Percentiles rank a stretch among this genome's conserved stretches.
Evolutionary conservation across 2,113 vertebrate species (phyloP).

Genomic region (Ciconia stormi): DNA sequence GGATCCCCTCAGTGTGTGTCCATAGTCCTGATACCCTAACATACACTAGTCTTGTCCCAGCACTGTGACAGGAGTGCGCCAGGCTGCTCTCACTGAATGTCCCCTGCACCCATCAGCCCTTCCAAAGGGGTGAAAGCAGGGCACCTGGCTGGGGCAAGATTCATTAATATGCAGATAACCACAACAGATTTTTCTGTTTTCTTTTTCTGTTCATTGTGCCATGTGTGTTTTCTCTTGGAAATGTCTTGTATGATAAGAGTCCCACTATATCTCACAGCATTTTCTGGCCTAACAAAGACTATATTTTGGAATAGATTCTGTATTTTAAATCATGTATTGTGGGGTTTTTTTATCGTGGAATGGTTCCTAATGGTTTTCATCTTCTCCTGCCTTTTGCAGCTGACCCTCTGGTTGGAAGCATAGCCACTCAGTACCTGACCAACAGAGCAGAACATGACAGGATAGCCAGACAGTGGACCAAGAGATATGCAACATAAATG

Average conservation of each 20-base stretch:
- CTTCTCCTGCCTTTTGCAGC: conserved; percentile 71
- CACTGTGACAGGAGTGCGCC: neutral
- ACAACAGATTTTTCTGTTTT: neutral
- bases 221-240: neutral
- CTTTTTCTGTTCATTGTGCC: neutral
- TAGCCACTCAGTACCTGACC: conserved; percentile 95
- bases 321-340: neutral
- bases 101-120: neutral
- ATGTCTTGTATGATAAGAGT: neutral
- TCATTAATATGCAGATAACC: neutral
- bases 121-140: neutral
- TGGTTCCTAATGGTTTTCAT: neutral
- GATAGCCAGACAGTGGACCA: conserved; percentile 96
- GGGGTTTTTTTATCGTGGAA: neutral
- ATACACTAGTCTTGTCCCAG: neutral
- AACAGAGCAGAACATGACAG: conserved; percentile 96
- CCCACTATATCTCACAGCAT: neutral
- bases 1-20: neutral
- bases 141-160: neutral
- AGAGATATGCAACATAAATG: conserved; percentile 93
- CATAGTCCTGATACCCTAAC: neutral
- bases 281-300: neutral
- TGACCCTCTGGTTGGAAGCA: conserved; percentile 93
- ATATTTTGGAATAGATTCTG: neutral
- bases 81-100: fast-evolving